phyloP scores from a whole-genome alignment of 1,140 invertebrate species.

The Magallana gigas region DNA sequence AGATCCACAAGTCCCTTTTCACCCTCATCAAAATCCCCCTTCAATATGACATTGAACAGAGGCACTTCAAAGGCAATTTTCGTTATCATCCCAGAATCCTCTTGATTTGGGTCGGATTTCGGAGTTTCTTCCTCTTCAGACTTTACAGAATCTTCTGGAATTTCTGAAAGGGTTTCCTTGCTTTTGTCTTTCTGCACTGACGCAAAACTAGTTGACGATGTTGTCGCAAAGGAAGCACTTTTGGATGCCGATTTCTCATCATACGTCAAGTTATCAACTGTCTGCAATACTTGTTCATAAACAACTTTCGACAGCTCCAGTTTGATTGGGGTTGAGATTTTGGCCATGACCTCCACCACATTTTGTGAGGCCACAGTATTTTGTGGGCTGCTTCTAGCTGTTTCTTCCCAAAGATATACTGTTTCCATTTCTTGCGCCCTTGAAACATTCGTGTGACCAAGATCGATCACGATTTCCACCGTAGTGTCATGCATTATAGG shows the following conservation, averaged over 20 bases:
- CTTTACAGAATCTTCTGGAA: not conserved
- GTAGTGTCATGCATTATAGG: conserved; percentile 86
- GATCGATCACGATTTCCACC: conserved; percentile 83
- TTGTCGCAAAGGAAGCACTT: not conserved
- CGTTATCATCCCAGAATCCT: conserved; percentile 61
- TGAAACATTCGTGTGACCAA: conserved; percentile 44
- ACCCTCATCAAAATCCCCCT: conserved; percentile 76
- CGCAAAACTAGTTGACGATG: not conserved
- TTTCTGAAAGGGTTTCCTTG: not conserved
- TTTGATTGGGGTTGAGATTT: conserved; percentile 90
- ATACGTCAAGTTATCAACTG: conserved; percentile 77
- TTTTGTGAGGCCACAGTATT: not conserved
- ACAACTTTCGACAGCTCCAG: conserved; percentile 91
- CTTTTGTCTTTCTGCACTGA: not conserved
- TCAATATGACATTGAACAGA: conserved; percentile 77
- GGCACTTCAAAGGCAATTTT: conserved; percentile 77
- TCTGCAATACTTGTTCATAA: conserved; percentile 93
- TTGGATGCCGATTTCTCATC: conserved; percentile 39
- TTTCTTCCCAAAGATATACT: conserved; percentile 47
- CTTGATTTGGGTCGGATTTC: not conserved
- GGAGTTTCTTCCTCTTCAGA: not conserved
- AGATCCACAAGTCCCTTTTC: conserved; percentile 84
- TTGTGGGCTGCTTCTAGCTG: not conserved
- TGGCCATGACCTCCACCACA: conserved; percentile 85
- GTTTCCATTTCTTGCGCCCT: conserved; percentile 39